A percentile compares a stretch with the other conserved stretches of the same genome.
Conservation (phyloP, 2,113 vertebrate genomes). For the Eurypyga helias region DNA sequence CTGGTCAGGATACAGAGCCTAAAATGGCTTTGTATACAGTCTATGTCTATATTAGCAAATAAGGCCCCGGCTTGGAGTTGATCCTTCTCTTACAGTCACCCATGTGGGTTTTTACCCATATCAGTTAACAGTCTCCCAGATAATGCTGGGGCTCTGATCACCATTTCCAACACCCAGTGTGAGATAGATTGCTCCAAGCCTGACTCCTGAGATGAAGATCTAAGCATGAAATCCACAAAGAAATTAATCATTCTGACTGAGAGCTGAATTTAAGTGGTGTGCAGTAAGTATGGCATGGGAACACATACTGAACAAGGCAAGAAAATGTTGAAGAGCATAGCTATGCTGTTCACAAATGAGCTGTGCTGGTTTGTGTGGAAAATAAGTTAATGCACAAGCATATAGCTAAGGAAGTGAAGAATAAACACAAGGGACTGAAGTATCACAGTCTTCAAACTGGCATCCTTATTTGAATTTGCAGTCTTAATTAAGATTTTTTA, state of each 20-base stretch:
- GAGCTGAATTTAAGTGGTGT: neutral
- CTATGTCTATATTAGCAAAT: neutral
- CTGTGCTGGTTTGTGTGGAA: neutral
- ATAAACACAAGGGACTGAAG: neutral
- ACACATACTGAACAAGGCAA: neutral
- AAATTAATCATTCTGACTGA: neutral
- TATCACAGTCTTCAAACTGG: neutral
- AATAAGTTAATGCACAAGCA: neutral
- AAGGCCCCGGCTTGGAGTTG: accelerated
- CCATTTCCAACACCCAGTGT: neutral
- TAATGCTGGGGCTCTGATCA: neutral
- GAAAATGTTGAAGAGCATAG: neutral
- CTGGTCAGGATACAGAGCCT: neutral
- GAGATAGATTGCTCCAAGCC: neutral
- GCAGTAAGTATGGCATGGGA: neutral
- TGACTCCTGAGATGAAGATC: neutral
- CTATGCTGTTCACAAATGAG: neutral
- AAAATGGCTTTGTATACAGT: neutral
- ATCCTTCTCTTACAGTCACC: neutral
- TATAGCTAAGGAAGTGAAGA: neutral
- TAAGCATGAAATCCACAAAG: neutral
- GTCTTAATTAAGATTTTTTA: neutral
- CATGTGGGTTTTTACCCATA: neutral
- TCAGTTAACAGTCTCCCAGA: neutral
- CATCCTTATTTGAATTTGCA: neutral